Base-by-base conservation (phyloP, 2,888 invertebrate genomes). In the Serripes groenlandicus region DNA sequence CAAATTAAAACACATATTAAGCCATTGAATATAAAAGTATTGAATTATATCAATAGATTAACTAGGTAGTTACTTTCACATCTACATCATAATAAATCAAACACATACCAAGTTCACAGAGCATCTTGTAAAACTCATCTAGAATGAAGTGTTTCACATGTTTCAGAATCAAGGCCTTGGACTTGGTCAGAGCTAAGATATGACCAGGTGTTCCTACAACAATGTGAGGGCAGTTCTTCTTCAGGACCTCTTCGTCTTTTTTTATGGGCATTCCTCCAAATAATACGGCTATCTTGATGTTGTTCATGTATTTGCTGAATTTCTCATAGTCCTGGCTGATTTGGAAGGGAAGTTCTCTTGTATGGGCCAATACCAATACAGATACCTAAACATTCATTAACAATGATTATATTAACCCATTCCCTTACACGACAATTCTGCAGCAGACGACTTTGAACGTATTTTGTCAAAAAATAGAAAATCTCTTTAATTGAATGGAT, bases 81-180 rank as follows among this genome's bases (percentile, higher is more conserved):
- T n/a, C n/a, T n/a, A n/a, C n/a, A n/a, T n/a, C n/a, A n/a, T n/a
- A n/a, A n/a, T n/a, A n/a, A n/a, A n/a, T n/a, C 7, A 49, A 3
- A 7, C 9, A 68, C 96, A 95, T 95, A 98, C 98, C 98, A 94
- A 98, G 96, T 92, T 97, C 96, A 95, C 99, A 99, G 91, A 99
- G 96, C 99, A 99, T 99, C 95, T 99, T 99, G 95, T 99, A 99
- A 94, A 99, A 99, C 95, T 99, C 99, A 94, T 99, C 99, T 85
- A 99, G 96, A 93, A 99, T 98, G 95, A 99, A 99, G 95, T 99
- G 99, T 95, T 99, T 99, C 92, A 99, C 96, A 95, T 99, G 97
- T 95, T 99, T 99, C 86, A 99, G 95, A 94, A 97, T 98, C 37
- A 99, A 95, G 93, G 98, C 98, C 95, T 99, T 99, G 91, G 96